These are phyloP conservation scores for Xiphorhynchus elegans DNA, from an alignment of 2,113 vertebrate species.

Conservation along the genomic window DNA sequence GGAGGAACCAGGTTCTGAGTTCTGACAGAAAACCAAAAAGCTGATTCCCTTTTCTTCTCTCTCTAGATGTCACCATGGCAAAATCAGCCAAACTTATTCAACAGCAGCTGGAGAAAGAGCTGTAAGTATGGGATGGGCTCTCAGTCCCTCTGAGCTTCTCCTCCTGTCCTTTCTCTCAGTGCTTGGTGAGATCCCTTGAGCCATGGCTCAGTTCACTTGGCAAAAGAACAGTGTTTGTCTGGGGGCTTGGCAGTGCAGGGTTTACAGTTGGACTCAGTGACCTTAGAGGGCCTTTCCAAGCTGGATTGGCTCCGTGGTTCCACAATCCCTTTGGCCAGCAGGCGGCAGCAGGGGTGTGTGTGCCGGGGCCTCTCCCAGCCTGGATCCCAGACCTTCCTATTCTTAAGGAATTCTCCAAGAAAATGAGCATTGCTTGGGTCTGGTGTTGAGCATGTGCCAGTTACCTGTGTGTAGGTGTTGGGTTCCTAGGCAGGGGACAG, in stretches of 20 bases:
- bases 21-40: background rate
- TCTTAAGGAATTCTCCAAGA: background rate
- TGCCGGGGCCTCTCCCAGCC: background rate
- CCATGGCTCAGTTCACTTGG: background rate
- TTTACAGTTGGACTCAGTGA: rapidly evolving
- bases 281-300: background rate
- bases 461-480: background rate
- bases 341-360: background rate
- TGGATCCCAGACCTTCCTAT: rapidly evolving
- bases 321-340: background rate
- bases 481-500: background rate
- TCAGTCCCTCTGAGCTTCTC: background rate
- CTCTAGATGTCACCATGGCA: slow-evolving; percentile 89
- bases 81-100: slow-evolving; percentile 96
- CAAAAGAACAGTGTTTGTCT: background rate
- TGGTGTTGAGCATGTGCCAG: background rate
- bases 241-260: background rate
- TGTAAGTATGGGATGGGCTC: slow-evolving; percentile 81
- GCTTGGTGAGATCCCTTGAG: background rate
- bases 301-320: rapidly evolving
- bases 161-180: background rate
- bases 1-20: background rate
- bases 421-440: background rate
- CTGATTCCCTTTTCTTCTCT: background rate
- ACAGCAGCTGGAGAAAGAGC: slow-evolving; percentile 94